These are phyloP conservation scores for Drosophila flavopinicola DNA, from an alignment of 2,888 invertebrate species.

Conservation along the genomic window DNA sequence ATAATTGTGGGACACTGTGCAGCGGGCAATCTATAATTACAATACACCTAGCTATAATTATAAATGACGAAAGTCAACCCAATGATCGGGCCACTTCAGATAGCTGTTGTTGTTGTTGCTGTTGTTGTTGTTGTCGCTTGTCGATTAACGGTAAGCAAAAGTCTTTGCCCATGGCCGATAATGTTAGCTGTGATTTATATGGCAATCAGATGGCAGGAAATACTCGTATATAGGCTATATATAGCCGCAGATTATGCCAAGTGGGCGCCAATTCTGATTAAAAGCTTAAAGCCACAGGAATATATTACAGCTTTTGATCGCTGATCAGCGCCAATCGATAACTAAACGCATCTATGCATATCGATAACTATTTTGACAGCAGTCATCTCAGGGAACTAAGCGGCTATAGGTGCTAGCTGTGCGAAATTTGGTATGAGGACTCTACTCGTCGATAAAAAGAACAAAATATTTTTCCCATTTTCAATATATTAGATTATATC, in stretches of 20 bases:
- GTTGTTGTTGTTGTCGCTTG: conserved; percentile 5
- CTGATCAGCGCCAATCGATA: conserved; percentile 26
- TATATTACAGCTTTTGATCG: neutral
- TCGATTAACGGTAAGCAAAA: conserved; percentile 33
- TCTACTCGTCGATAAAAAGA: too few relatives aligned
- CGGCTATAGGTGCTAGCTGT: too few relatives aligned
- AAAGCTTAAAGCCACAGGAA: neutral
- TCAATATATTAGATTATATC: too few relatives aligned
- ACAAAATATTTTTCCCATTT: too few relatives aligned
- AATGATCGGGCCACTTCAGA: conserved; percentile 54
- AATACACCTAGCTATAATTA: conserved; percentile 69
- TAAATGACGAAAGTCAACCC: conserved; percentile 71
- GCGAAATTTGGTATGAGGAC: too few relatives aligned
- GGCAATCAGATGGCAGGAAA: conserved; percentile 50
- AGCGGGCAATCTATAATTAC: conserved; percentile 68
- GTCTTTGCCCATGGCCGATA: conserved; percentile 48
- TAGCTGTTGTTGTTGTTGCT: conserved; percentile 17
- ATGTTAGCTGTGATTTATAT: conserved; percentile 61
- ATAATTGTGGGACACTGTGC: conserved; percentile 21
- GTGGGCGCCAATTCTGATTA: conserved; percentile 41
- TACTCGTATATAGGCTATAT: conserved; percentile 35
- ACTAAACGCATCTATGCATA: neutral
- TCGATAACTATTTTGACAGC: conserved; percentile 8
- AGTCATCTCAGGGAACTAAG: too few relatives aligned
- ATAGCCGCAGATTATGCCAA: conserved; percentile 40